Conservation (phyloP, 2,113 vertebrate genomes). For the Todiramphus saurophagus region DNA sequence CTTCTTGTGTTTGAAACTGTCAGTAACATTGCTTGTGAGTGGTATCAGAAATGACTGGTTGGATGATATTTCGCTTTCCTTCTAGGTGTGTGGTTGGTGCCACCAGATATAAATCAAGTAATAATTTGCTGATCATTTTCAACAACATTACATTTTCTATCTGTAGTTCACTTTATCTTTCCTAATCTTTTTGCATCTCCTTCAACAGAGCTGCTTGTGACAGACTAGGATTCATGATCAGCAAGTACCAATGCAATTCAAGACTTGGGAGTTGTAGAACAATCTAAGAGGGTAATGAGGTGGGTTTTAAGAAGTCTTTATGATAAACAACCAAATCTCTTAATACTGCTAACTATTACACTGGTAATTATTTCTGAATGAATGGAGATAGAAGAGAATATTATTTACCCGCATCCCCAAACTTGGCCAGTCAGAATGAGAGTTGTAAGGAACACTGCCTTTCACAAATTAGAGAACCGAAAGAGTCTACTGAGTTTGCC, state of each 20-base stretch:
- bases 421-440: not conserved
- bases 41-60: not conserved
- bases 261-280: not conserved
- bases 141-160: not conserved
- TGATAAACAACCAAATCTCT: slow-evolving; percentile 1
- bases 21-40: not conserved
- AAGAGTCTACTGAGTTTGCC: not conserved
- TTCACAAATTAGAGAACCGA: not conserved
- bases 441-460: not conserved
- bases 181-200: not conserved
- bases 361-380: not conserved
- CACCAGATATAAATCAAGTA: not conserved
- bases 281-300: not conserved
- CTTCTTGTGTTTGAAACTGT: not conserved
- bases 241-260: not conserved
- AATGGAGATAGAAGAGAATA: not conserved
- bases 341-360: not conserved
- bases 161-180: not conserved
- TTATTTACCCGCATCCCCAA: not conserved
- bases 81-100: not conserved
- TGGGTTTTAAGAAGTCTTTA: not conserved
- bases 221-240: not conserved
- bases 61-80: not conserved
- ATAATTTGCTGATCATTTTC: not conserved
- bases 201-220: not conserved